Conservation (phyloP, 2,797 vertebrate species). For the Takifugu ocellatus region DNA sequence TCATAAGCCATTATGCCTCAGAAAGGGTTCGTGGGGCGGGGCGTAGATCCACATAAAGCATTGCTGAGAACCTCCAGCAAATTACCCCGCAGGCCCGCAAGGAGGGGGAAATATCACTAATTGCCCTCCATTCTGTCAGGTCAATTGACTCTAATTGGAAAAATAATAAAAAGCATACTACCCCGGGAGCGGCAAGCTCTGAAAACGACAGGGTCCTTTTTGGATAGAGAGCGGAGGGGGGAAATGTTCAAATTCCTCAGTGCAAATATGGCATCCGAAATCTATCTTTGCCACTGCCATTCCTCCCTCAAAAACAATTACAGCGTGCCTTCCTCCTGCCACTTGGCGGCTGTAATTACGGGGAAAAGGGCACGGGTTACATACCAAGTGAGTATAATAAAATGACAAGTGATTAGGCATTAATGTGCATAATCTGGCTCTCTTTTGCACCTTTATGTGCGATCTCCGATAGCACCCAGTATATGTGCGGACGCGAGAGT, state of each 20-base stretch:
- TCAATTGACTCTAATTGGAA: constrained; percentile 99
- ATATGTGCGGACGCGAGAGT: constrained; percentile 12
- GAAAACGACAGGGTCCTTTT: constrained; percentile 92
- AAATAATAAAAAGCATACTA: constrained; percentile 98
- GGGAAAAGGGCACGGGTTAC: constrained; percentile 65
- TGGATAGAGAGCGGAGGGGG: constrained; percentile 42
- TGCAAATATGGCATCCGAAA: constrained; percentile 87
- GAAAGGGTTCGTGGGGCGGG: constrained; percentile 78
- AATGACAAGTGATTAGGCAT: constrained; percentile 62
- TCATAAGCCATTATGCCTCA: constrained; percentile 92
- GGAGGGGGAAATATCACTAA: constrained; percentile 89
- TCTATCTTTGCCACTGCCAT: constrained; percentile 78
- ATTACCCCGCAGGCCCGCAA: constrained; percentile 95
- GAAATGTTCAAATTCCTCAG: constrained; percentile 78
- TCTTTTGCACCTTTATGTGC: constrained; percentile 56
- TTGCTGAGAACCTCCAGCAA: constrained; percentile 94
- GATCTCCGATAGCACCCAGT: constrained; percentile 36
- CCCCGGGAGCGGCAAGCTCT: constrained; percentile 89
- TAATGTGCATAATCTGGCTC: constrained; percentile 51
- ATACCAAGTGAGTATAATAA: constrained; percentile 56
- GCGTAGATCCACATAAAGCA: constrained; percentile 87
- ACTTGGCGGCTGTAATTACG: constrained; percentile 63
- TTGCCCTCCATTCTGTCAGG: constrained; percentile 99
- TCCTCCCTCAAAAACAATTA: constrained; percentile 70
- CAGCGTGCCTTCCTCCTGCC: constrained; percentile 60